Conservation (phyloP, 2,888 invertebrate species). For the Lymantria monacha region DNA sequence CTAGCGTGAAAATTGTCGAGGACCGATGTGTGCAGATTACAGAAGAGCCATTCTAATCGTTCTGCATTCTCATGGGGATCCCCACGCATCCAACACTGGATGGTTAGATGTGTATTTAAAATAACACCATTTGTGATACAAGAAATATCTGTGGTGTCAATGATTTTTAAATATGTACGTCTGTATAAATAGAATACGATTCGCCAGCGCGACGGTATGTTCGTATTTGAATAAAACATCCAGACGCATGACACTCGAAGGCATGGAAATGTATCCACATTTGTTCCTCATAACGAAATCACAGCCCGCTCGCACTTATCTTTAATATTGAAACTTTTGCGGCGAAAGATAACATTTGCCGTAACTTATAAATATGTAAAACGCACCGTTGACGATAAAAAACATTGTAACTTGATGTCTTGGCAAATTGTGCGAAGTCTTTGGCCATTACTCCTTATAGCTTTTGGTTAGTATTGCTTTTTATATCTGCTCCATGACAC, state of each 20-base stretch:
- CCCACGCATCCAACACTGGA: no score
- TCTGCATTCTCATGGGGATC: no score
- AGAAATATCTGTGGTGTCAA: no score
- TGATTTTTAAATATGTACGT: no score
- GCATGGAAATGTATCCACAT: slow-evolving; percentile 2
- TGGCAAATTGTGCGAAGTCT: slow-evolving; percentile 31
- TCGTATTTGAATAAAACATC: slow-evolving; percentile 20
- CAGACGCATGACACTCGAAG: slow-evolving; percentile 1
- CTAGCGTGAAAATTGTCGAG: no score
- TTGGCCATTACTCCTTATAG: slow-evolving; percentile 26
- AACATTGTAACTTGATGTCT: slow-evolving; percentile 29
- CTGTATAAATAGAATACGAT: no score
- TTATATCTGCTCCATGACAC: neutral
- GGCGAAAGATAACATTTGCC: slow-evolving; percentile 17
- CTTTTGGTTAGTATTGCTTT: neutral
- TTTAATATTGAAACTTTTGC: slow-evolving; percentile 28
- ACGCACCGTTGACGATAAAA: slow-evolving; percentile 28
- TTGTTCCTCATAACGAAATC: neutral
- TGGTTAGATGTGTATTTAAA: no score
- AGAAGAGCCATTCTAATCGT: no score
- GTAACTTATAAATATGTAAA: slow-evolving; percentile 35
- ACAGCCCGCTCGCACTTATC: slow-evolving; percentile 4
- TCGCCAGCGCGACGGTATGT: slow-evolving; percentile 1
- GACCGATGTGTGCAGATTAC: no score
- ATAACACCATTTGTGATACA: no score